Evolutionary conservation across 2,797 vertebrate genomes (phyloP), one percentile per base, ranked within the genome.

Genomic region (Alectoris magna): DNA sequence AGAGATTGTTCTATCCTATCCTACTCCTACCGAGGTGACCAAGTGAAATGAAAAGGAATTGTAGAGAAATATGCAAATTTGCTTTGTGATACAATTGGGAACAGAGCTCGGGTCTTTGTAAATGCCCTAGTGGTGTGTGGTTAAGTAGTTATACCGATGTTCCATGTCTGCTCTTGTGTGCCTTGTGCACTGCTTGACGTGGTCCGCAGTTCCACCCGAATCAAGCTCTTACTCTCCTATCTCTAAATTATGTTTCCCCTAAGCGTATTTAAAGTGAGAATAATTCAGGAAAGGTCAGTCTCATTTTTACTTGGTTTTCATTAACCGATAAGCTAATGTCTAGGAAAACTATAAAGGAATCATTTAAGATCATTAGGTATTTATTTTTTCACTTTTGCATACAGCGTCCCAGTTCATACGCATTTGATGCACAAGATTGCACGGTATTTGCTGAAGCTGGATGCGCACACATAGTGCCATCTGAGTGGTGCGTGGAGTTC

Each of bases 1-100:
- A 63, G 67, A 9, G 69, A 44, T 31, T 84, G 7, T 53, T 41
- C 2, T 5, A 0, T 71, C 38, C 48, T 2, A 0, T 2, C 7
- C 43, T 26, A 24, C 59, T 22, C 39, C 31, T 64, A 3, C 11
- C 3, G 16, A 58, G 5, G 9, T 60, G 51, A 8, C 16, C 76
- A 36, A 79, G 14, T 36, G 39, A 72, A 76, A 46, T 5, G 0
- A 27, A 18, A 79, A 9, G 21, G 38, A 48, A 49, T 21, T 22
- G 23, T 21, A 73, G 60, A 76, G 55, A 36, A 68, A 48, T 44
- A 15, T 23, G 12, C 23, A 53, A 55, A 67, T n/a, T 14, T 78
- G 49, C 26, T 46, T 6, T 10, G 26, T 43, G 49, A 26, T 62
- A 43, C 14, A 80, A 26, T 21, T 46, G 34, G 73, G 41, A 89